Base-by-base conservation (phyloP, 2,113 vertebrate genomes). In the Zosterops pallidus region DNA sequence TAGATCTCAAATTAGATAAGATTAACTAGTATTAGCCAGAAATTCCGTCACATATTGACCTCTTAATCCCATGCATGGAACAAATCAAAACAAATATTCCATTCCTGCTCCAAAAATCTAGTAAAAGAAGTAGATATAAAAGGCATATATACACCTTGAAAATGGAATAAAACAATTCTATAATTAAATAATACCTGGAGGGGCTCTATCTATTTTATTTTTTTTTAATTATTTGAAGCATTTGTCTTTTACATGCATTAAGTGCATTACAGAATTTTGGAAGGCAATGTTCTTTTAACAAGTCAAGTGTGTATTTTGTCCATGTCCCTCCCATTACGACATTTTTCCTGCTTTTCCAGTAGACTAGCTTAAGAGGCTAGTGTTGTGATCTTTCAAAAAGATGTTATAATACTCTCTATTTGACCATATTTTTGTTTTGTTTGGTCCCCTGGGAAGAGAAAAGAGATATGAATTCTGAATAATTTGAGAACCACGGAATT, bases 361-460 rank as follows among this genome's bases (percentile, higher is more conserved):
- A 55, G 19, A 28, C 11, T 21, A 28, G 2, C 63, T 88, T 53
- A 77, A 86, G 11, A 33, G 87, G 50, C n/a, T 71, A 20, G n/a
- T 74, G 42, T 49, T 35, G 7, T 83, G 68, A 49, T 94, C 72
- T 95, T 94, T 86, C n/a, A 87, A 91, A 76, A 78, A 90, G 92
- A 87, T 71, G 31, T 4, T 53, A 4, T 74, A 89, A 89, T 91
- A 74, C 6, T 56, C 37, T 91, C 17, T 80, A 46, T 95, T 85
- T 94, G 71, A 92, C 37, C 50, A n/a, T 60, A 35, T 26, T 91
- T 94, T 68, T 80, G 4, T 76, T 63, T 37, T 50, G 4, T 44
- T 76, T 91, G 1, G 5, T 64, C 14, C 49, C 15, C 29, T 83
- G 29, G 37, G 19, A 57, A 9, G 10, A 62, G 8, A 56, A 68